Percentiles rank a stretch among this genome's conserved stretches.
Conservation (phyloP, 2,888 invertebrate species). For the Stramonita haemastoma region DNA sequence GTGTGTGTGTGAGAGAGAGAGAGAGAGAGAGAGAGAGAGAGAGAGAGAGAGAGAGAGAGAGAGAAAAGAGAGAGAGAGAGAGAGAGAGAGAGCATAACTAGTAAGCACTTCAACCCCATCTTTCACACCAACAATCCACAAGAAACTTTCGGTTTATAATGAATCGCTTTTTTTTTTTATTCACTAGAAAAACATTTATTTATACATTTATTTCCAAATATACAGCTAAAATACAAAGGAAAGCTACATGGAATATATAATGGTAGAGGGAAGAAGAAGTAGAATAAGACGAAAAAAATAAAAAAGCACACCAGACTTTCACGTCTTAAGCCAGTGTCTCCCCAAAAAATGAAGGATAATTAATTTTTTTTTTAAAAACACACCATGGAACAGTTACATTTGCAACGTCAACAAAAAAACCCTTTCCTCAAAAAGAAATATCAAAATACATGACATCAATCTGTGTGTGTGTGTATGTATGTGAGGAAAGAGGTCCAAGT, state of each 20-base stretch:
- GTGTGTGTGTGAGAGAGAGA: too few relatives aligned
- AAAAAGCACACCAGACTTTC: constrained; percentile 21
- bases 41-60: too few relatives aligned
- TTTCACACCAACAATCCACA: too few relatives aligned
- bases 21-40: too few relatives aligned
- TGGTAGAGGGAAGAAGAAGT: neutral
- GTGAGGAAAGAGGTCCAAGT: too few relatives aligned
- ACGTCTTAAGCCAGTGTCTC: neutral
- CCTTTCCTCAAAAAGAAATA: neutral
- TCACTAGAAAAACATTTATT: constrained; percentile 38
- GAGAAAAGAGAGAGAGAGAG: too few relatives aligned
- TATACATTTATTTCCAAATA: constrained; percentile 38
- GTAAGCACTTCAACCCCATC: too few relatives aligned
- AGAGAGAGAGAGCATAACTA: too few relatives aligned
- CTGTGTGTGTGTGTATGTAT: too few relatives aligned
- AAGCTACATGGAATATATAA: constrained; percentile 33
- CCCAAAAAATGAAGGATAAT: neutral
- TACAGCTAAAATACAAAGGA: constrained; percentile 32
- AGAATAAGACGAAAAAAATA: neutral
- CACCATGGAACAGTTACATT: neutral
- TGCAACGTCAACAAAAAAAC: neutral
- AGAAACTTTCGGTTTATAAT: too few relatives aligned
- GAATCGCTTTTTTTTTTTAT: constrained; percentile 24
- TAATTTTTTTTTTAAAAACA: neutral
- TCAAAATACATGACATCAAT: too few relatives aligned